These are phyloP conservation scores for Cepaea hortensis DNA, from an alignment of 2,888 invertebrate species.

Conservation along the genomic window DNA sequence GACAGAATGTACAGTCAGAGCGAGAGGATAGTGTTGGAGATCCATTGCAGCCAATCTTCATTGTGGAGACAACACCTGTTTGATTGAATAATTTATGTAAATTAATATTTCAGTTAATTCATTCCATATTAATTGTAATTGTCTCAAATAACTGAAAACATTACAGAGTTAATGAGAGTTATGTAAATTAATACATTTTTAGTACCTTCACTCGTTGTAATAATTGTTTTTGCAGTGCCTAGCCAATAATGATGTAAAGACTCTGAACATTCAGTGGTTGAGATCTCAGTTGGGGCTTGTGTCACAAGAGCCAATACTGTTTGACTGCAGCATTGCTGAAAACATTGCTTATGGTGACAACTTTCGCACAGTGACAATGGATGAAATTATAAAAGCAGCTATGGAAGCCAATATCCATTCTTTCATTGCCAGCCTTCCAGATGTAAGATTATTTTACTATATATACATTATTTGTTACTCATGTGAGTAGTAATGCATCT, in stretches of 20 bases:
- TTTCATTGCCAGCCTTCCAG: conserved; percentile 86
- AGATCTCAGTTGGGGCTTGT: conserved; percentile 91
- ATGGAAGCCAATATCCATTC: conserved; percentile 91
- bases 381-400: conserved; percentile 83
- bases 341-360: conserved; percentile 96
- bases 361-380: conserved; percentile 80
- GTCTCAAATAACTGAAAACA: no score
- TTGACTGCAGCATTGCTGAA: conserved; percentile 90
- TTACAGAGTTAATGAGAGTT: no score
- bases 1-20: no score
- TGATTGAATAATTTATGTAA: no score
- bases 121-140: no score
- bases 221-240: conserved; percentile 58
- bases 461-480: not conserved
- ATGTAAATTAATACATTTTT: no score
- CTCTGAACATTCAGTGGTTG: conserved; percentile 81
- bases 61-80: no score
- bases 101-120: no score
- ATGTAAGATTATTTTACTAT: conserved; percentile 62
- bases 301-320: conserved; percentile 93
- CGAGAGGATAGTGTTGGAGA: no score
- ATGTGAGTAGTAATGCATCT: no score
- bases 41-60: no score
- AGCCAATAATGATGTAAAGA: conserved; percentile 80
- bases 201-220: not conserved